Evolutionary conservation across 2,113 vertebrate genomes (phyloP).

Genomic region (Verasper variegatus): DNA sequence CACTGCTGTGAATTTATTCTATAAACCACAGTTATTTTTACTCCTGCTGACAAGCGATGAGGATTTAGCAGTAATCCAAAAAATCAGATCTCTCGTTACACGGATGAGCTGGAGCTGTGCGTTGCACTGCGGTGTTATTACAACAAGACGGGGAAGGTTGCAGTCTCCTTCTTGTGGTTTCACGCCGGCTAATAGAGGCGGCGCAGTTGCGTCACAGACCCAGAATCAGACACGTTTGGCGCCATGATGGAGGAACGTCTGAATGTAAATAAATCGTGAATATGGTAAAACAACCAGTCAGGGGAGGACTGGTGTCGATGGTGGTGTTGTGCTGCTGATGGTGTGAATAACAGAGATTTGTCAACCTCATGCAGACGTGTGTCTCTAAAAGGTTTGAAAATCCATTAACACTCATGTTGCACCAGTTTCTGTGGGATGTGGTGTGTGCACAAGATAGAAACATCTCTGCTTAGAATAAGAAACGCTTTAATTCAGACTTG

Average conservation of each 20-base stretch:
- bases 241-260: constrained; percentile 30
- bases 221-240: too few relatives aligned
- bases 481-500: not conserved
- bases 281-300: constrained; percentile 13
- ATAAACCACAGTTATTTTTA: constrained; percentile 69
- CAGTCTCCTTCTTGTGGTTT: constrained; percentile 33
- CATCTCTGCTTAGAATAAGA: too few relatives aligned
- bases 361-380: not conserved
- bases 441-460: too few relatives aligned
- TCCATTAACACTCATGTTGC: not conserved
- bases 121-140: constrained; percentile 53
- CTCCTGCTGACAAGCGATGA: constrained; percentile 68
- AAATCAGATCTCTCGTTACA: constrained; percentile 71
- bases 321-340: constrained; percentile 43
- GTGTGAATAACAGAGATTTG: constrained; percentile 13
- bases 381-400: not conserved
- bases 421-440: not conserved
- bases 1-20: constrained; percentile 55
- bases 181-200: too few relatives aligned
- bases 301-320: constrained; percentile 19
- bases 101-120: constrained; percentile 58
- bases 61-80: constrained; percentile 64
- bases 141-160: constrained; percentile 49
- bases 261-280: constrained; percentile 62
- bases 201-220: too few relatives aligned